Evolutionary conservation across 2,797 vertebrate genomes (phyloP).

Genomic region (Acipenser oxyrinchus): DNA sequence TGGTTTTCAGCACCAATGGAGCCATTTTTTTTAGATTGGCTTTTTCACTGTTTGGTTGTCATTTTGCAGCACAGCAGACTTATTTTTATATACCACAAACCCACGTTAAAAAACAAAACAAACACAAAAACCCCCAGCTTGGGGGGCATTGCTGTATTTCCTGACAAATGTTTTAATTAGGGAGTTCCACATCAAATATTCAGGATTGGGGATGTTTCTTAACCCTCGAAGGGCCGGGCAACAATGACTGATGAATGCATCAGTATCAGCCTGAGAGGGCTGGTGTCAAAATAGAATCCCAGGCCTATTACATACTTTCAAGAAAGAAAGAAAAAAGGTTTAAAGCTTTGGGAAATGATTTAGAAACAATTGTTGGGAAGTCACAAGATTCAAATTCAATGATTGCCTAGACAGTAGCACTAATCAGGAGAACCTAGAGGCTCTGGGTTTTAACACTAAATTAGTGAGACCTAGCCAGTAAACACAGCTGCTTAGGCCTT

Average conservation of each 20-base stretch:
- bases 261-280: not conserved
- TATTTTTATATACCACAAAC: no score
- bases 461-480: slow-evolving; percentile 22
- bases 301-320: not conserved
- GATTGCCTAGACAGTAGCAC: slow-evolving; percentile 19
- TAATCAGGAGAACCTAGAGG: slow-evolving; percentile 11
- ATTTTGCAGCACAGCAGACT: no score
- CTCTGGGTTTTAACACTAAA: slow-evolving; percentile 30
- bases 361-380: slow-evolving; percentile 12
- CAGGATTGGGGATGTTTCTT: not conserved
- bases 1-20: not conserved
- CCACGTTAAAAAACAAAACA: no score
- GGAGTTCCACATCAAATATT: not conserved
- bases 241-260: not conserved
- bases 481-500: slow-evolving; percentile 24
- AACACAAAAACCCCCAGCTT: no score
- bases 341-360: slow-evolving; percentile 6
- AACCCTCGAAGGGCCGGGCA: not conserved
- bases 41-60: not conserved
- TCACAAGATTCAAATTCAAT: slow-evolving; percentile 1
- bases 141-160: not conserved
- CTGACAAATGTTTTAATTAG: not conserved
- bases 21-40: not conserved
- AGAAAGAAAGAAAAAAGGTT: not conserved
- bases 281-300: slow-evolving; percentile 4